Evolutionary conservation across 2,113 vertebrate genomes (phyloP).

Genomic region (Oreotrochilus melanogaster): DNA sequence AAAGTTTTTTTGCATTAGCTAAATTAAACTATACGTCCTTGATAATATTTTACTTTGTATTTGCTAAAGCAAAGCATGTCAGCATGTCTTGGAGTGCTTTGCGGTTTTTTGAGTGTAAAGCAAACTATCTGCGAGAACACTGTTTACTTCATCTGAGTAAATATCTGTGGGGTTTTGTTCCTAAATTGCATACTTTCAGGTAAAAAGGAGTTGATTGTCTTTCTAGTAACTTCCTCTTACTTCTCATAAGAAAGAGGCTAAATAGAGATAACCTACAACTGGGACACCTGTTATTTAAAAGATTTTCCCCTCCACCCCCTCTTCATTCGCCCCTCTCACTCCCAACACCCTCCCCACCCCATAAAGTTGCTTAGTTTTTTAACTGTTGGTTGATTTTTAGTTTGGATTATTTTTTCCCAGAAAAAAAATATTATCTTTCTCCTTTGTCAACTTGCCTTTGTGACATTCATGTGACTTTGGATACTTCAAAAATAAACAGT

Average conservation of each 20-base stretch:
- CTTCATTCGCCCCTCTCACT: too few species aligned
- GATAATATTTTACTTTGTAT: too few species aligned
- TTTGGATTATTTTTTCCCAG: rapidly evolving
- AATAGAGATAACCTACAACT: not conserved
- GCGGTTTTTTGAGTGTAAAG: too few species aligned
- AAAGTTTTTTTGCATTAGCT: too few species aligned
- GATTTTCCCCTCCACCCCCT: rapidly evolving
- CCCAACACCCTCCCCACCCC: too few species aligned
- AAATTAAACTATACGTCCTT: too few species aligned
- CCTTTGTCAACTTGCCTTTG: not conserved
- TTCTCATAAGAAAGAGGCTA: not conserved
- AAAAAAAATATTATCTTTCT: not conserved
- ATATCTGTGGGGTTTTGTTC: not conserved
- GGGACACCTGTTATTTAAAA: not conserved
- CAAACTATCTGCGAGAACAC: too few species aligned
- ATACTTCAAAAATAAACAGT: not conserved
- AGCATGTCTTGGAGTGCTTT: too few species aligned
- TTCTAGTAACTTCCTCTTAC: not conserved
- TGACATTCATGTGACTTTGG: not conserved
- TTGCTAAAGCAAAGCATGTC: too few species aligned
- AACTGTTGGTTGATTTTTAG: not conserved
- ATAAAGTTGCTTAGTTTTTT: not conserved
- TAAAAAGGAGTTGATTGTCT: not conserved
- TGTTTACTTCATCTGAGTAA: not conserved
- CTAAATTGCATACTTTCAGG: not conserved